Evolutionary conservation across 2,888 invertebrate species (phyloP).

Genomic region (Temnothorax unifasciatus): DNA sequence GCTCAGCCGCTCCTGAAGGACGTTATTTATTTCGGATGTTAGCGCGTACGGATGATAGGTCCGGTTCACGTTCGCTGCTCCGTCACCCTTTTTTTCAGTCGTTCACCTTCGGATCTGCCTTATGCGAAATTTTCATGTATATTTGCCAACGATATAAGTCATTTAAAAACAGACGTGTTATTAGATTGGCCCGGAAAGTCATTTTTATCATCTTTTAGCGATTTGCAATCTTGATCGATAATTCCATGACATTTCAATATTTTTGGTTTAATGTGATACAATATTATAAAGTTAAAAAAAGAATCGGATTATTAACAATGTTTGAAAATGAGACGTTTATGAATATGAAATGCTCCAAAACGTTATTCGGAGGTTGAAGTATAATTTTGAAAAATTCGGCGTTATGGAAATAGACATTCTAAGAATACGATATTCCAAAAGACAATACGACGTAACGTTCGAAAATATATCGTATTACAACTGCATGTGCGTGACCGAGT

Average conservation of each 20-base stretch:
- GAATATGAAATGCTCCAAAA: not conserved
- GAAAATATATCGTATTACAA: not conserved
- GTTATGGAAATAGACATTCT: not conserved
- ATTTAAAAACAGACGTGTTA: slow-evolving; percentile 14
- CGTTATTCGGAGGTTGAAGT: not conserved
- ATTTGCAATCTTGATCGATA: not conserved
- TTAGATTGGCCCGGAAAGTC: not conserved
- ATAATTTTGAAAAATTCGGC: not conserved
- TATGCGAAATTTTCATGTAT: slow-evolving; percentile 36
- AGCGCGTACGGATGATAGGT: slow-evolving; percentile 47
- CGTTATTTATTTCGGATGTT: slow-evolving; percentile 69
- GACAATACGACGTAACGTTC: not conserved
- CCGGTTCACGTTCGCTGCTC: slow-evolving; percentile 54
- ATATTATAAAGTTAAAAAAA: not conserved
- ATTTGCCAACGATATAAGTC: slow-evolving; percentile 1
- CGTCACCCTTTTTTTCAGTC: slow-evolving; percentile 38
- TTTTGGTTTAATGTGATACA: not conserved
- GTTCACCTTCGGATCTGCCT: slow-evolving; percentile 40
- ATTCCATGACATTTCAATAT: slow-evolving; percentile 14
- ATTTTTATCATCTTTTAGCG: not conserved
- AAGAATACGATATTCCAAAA: slow-evolving; percentile 12
- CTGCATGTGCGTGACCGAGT: not conserved
- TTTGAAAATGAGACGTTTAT: not conserved
- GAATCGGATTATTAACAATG: not conserved
- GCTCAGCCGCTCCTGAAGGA: slow-evolving; percentile 25